Evolutionary conservation across 2,888 invertebrate genomes (phyloP), one percentile per base, ranked within the genome.

Genomic region (Volucella inanis): DNA sequence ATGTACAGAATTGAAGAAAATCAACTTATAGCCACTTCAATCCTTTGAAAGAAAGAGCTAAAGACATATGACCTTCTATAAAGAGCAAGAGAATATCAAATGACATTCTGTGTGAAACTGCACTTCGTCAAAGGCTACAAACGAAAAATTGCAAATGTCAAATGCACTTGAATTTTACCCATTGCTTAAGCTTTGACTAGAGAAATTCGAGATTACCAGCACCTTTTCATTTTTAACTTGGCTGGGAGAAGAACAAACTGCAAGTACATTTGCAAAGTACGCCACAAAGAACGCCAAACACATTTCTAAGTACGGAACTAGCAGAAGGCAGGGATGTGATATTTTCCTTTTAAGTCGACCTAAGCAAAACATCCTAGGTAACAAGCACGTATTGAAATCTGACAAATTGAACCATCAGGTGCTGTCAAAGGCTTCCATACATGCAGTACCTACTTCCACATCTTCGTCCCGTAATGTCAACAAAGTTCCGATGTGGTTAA

Each of bases 401-500:
- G 62, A 38, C 49, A 64, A 64, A 64, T 49, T 64, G 62, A 64
- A 49, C 62, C 47, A 49, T 49, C 49, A 38, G 62, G 49, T 49
- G 62, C 62, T 49, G 62, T 64, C 62, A 64, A 64, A 64, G 62
- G 49, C 47, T 64, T 31, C 15, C 49, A 64, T 11, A 49, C 15
- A 64, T 38, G 11, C 62, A 14, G 10, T 49, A 11, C 10, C 49
- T 49, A 49, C n/a, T 11, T 39, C 14, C 61, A 59, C 10, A 49
- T 49, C 8, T 45, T 45, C n/a, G 22, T 45, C 18, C n/a, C 10
- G 31, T 47, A 45, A 47, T 31, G 45, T 22, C 43, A 14, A 8
- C 41, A 12, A 38, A 39, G 10, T 6, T 15, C n/a, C 22, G 18
- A 8, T 43, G 39, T 18, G 11, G 18, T 9, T 43, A n/a, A 3